A percentile compares a stretch with the other conserved stretches of the same genome.
These are phyloP conservation scores for Sarcophaga bullata DNA, from an alignment of 1,140 invertebrate species.

Conservation along the genomic window DNA sequence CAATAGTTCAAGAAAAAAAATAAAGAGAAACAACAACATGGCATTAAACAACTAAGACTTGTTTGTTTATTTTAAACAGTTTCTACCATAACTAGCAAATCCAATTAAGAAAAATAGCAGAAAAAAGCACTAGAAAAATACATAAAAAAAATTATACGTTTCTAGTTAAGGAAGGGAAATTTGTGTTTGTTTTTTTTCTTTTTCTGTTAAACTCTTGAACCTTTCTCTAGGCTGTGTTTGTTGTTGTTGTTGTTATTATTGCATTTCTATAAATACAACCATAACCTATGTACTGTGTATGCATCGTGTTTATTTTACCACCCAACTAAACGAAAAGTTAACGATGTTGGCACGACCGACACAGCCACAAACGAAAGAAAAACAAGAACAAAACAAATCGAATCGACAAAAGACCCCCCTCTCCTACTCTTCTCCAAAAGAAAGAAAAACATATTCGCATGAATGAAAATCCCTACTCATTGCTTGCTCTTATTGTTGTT, in stretches of 20 bases:
- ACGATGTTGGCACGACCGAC: not conserved
- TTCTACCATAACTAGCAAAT: conserved; percentile 22
- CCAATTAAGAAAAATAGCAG: conserved; percentile 30
- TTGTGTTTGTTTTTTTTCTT: not conserved
- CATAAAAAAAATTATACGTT: not conserved
- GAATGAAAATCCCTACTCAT: conserved; percentile 33
- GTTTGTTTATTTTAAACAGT: not conserved
- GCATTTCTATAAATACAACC: not conserved
- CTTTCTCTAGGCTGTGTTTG: conserved; percentile 20
- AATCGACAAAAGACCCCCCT: not conserved
- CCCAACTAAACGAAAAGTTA: not conserved
- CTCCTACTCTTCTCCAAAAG: not conserved
- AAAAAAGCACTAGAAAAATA: not conserved
- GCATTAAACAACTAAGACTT: not conserved
- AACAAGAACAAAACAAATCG: not conserved
- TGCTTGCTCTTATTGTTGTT: not conserved
- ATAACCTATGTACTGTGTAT: not conserved
- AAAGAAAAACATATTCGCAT: conserved; percentile 33
- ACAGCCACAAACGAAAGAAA: not conserved
- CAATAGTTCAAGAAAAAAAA: not conserved
- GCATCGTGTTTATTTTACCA: not conserved
- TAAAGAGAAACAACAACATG: not conserved
- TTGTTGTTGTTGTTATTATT: not conserved
- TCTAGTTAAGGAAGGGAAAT: not conserved
- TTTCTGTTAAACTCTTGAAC: conserved; percentile 30